Evolutionary conservation across 2,888 invertebrate species (phyloP), one percentile per base, ranked within the genome.

Genomic region (Sussaba pulchella): DNA sequence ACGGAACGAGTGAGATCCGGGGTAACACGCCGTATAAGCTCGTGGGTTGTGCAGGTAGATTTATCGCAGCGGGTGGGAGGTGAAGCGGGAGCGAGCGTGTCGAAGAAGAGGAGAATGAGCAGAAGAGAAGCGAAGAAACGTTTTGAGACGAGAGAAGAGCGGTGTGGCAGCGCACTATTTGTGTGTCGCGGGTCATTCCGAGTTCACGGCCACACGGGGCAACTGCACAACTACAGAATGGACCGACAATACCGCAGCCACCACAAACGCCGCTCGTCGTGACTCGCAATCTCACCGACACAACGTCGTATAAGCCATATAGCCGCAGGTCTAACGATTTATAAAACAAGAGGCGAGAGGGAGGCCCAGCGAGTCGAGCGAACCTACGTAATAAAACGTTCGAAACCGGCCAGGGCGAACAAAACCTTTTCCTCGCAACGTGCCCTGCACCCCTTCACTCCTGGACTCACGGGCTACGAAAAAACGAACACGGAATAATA

Each of bases 111-210:
- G 59, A 80, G 66, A 57, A 43, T 41, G 19, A 66, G 77, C 39
- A 52, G 74, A 75, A 63, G 71, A 64, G 70, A 73, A 81, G 54
- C 50, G 43, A 76, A 81, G 76, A 76, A 73, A 76, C 76, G 41
- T 72, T 69, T n/a, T 57, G 41, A 50, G 67, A 76, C 54, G 77
- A 50, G 69, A 81, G 69, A 77, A 76, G 69, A 69, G 81, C 69
- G 73, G 64, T 77, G 70, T 61, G 14, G 31, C n/a, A 39, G 26
- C 31, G 64, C 70, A 81, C 86, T 88, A 88, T 89, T 89, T 89
- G 89, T 91, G 89, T 91, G 90, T 90, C 89, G 89, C 90, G 88
- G 91, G 90, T 91, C 91, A 91, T 87, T 86, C 85, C 83, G 83
- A 87, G 91, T 91, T 91, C 91, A 91, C 88, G 91, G 91, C 89